A percentile compares a stretch with the other conserved stretches of the same genome.
Evolutionary conservation across 2,888 invertebrate species (phyloP).

Genomic region (Eupithecia vulgata): DNA sequence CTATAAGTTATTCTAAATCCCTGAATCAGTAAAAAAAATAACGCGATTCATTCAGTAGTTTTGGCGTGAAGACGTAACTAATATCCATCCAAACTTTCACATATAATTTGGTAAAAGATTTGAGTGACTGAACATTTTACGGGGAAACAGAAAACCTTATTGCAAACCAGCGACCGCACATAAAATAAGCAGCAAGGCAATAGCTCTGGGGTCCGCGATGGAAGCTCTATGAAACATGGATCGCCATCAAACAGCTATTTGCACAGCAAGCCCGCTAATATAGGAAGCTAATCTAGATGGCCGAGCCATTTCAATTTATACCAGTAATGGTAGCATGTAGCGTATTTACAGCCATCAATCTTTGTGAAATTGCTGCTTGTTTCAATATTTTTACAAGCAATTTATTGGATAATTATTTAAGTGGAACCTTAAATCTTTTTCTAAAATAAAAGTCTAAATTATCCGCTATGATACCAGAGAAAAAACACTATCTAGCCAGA

Average conservation of each 20-base stretch:
- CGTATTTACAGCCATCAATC: slow-evolving; percentile 50
- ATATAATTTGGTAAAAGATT: neutral
- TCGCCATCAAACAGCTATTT: slow-evolving; percentile 56
- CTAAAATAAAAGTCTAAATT: too few relatives aligned
- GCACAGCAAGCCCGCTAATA: slow-evolving; percentile 53
- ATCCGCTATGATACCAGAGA: too few relatives aligned
- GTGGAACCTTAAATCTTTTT: too few relatives aligned
- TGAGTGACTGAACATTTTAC: neutral
- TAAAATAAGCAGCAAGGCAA: neutral
- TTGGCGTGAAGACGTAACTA: neutral
- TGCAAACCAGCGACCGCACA: neutral
- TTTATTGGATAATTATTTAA: too few relatives aligned
- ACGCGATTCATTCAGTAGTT: neutral
- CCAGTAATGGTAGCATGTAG: slow-evolving; percentile 49
- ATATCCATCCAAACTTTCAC: neutral
- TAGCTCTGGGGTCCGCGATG: neutral
- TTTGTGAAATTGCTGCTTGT: slow-evolving; percentile 43
- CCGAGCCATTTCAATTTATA: slow-evolving; percentile 58
- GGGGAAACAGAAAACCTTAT: neutral
- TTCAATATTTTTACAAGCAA: slow-evolving; percentile 34
- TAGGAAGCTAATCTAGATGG: slow-evolving; percentile 44
- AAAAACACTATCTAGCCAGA: too few relatives aligned
- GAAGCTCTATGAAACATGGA: slow-evolving; percentile 12
- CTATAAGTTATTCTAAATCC: too few relatives aligned
- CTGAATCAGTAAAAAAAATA: too few relatives aligned